These are phyloP conservation scores for Crematogaster levior DNA, from an alignment of 2,888 invertebrate genomes.

Conservation along the genomic window DNA sequence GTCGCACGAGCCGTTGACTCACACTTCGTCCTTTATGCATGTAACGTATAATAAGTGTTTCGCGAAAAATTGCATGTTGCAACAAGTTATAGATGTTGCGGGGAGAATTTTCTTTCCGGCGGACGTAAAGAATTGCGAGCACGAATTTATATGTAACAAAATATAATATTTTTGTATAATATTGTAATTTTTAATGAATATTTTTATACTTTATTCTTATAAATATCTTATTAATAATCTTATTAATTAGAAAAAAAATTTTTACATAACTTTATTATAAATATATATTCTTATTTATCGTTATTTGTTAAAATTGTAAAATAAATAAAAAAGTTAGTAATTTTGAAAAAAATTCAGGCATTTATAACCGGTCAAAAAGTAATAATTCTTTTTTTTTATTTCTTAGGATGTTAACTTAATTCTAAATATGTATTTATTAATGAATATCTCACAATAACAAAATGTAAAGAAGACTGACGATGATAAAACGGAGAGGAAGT, in stretches of 20 bases:
- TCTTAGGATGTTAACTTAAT: background rate
- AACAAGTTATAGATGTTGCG: background rate
- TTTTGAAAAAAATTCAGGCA: background rate
- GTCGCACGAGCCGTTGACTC: slow-evolving; percentile 1
- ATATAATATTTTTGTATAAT: background rate
- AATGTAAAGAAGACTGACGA: background rate
- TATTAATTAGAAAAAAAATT: background rate
- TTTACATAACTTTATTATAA: background rate
- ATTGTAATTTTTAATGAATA: background rate
- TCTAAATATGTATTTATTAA: background rate
- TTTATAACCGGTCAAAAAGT: background rate
- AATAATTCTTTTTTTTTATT: background rate
- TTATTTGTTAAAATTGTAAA: background rate
- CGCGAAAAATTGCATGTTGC: background rate
- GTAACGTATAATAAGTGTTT: background rate
- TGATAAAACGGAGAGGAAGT: slow-evolving; percentile 11
- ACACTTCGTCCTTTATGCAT: background rate
- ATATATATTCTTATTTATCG: background rate
- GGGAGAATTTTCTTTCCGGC: background rate
- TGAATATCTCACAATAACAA: background rate
- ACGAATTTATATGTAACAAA: background rate
- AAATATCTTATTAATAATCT: too few species aligned
- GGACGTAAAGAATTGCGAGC: background rate
- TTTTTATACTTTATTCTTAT: background rate
- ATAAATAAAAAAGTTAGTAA: background rate